Conservation (phyloP, 2,888 invertebrate species). For the Eurytoma californica region DNA sequence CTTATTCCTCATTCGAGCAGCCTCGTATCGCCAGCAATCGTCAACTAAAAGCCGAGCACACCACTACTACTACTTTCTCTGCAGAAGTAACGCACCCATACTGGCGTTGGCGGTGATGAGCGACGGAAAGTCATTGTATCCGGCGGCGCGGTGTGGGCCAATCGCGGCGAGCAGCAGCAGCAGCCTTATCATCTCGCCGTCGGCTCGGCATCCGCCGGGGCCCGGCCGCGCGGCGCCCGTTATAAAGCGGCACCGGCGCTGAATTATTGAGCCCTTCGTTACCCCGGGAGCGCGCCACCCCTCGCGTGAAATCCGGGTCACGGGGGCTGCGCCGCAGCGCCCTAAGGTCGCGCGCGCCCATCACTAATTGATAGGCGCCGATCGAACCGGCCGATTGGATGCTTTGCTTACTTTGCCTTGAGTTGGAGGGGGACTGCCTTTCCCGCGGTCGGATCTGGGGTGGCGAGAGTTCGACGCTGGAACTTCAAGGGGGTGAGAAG, state of each 20-base stretch:
- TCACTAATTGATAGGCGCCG: slow-evolving; percentile 37
- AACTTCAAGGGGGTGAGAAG: too few species aligned
- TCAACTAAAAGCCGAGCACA: too few species aligned
- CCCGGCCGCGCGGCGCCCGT: neutral
- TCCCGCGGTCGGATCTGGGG: too few species aligned
- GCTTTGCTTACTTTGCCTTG: too few species aligned
- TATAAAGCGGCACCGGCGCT: slow-evolving; percentile 54
- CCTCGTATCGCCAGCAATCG: too few species aligned
- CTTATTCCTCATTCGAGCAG: too few species aligned
- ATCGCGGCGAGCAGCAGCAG: neutral
- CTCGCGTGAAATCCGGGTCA: slow-evolving; percentile 35
- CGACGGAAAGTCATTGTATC: slow-evolving; percentile 82
- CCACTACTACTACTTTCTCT: too few species aligned
- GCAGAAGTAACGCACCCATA: slow-evolving; percentile 78
- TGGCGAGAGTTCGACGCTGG: too few species aligned
- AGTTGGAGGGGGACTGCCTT: too few species aligned
- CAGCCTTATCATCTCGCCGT: slow-evolving; percentile 15
- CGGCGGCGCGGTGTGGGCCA: slow-evolving; percentile 12
- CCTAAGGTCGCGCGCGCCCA: slow-evolving; percentile 24
- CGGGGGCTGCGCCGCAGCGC: slow-evolving; percentile 3
- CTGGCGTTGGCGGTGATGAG: slow-evolving; percentile 85
- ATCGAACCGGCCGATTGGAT: slow-evolving; percentile 7
- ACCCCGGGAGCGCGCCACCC: slow-evolving; percentile 55
- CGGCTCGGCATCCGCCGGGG: neutral
- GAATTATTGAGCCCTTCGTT: slow-evolving; percentile 65